phyloP scores from a whole-genome alignment of 1,140 invertebrate species.

The Drosophila mojavensis region DNA sequence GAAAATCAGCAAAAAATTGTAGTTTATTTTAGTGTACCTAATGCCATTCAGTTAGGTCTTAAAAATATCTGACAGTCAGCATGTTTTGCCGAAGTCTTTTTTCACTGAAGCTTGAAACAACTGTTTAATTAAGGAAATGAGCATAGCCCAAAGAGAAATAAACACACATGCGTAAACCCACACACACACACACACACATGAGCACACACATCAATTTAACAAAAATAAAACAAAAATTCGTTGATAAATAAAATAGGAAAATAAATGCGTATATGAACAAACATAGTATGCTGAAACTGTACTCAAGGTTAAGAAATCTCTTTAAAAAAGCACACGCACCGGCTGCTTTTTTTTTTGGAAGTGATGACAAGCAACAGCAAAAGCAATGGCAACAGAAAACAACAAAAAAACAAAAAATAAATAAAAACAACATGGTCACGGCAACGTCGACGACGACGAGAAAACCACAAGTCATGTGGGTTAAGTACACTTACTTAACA shows the following conservation, averaged over 20 bases:
- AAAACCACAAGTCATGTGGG: conserved; percentile 80
- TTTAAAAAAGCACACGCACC: conserved; percentile 56
- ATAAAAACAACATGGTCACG: conserved; percentile 22
- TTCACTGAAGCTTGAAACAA: conserved; percentile 73
- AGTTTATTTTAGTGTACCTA: conserved; percentile 25
- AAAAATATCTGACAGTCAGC: conserved; percentile 38
- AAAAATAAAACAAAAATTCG: conserved; percentile 67
- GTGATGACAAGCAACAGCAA: conserved; percentile 65
- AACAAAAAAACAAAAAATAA: too few species aligned
- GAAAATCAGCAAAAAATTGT: too few species aligned
- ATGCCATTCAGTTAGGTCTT: conserved; percentile 22
- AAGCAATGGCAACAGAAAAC: too few species aligned
- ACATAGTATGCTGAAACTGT: conserved; percentile 62
- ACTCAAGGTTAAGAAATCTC: conserved; percentile 80
- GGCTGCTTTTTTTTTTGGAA: conserved; percentile 33
- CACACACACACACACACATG: conserved; percentile 26
- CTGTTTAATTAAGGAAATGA: conserved; percentile 81
- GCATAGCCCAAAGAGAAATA: conserved; percentile 59
- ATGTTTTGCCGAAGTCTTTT: conserved; percentile 47
- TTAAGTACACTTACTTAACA: conserved; percentile 83
- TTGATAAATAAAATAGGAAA: conserved; percentile 62
- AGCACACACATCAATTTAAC: conserved; percentile 54
- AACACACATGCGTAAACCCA: conserved; percentile 39
- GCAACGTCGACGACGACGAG: conserved; percentile 18
- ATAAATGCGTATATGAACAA: conserved; percentile 45